A percentile compares a stretch with the other conserved stretches of the same genome.
phyloP scores from a whole-genome alignment of 1,140 invertebrate genomes.

The Heliconius eleuchia region DNA sequence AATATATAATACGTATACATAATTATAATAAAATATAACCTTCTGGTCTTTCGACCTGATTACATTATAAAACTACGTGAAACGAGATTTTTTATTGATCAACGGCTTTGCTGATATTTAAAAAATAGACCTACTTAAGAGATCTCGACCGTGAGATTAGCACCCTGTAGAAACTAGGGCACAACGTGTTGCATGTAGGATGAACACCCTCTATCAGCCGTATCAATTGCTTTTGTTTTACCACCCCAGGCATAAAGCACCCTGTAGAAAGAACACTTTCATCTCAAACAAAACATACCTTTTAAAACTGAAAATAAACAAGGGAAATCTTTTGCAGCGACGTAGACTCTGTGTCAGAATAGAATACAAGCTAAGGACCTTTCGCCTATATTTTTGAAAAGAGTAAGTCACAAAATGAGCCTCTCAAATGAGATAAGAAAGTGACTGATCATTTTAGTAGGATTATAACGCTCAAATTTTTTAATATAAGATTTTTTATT shows the following conservation, averaged over 20 bases:
- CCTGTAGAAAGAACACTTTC: slow-evolving; percentile 46
- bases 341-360: slow-evolving; percentile 13
- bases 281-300: slow-evolving; percentile 39
- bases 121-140: slow-evolving; percentile 13
- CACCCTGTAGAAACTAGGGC: slow-evolving; percentile 50
- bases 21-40: neutral
- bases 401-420: slow-evolving; percentile 25
- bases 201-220: slow-evolving; percentile 54
- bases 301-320: slow-evolving; percentile 33
- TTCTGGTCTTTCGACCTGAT: neutral
- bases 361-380: neutral
- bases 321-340: slow-evolving; percentile 27
- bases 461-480: neutral
- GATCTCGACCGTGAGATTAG: slow-evolving; percentile 24
- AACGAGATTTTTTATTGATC: slow-evolving; percentile 1
- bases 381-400: neutral
- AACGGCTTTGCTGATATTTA: slow-evolving; percentile 5
- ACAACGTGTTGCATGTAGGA: slow-evolving; percentile 55
- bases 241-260: slow-evolving; percentile 44
- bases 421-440: neutral
- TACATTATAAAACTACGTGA: neutral
- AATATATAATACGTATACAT: neutral
- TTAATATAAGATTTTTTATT: no score
- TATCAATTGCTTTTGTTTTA: slow-evolving; percentile 62
- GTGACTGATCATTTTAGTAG: neutral